These are phyloP conservation scores for Conomelus anceps DNA, from an alignment of 2,888 invertebrate species.

Conservation along the genomic window DNA sequence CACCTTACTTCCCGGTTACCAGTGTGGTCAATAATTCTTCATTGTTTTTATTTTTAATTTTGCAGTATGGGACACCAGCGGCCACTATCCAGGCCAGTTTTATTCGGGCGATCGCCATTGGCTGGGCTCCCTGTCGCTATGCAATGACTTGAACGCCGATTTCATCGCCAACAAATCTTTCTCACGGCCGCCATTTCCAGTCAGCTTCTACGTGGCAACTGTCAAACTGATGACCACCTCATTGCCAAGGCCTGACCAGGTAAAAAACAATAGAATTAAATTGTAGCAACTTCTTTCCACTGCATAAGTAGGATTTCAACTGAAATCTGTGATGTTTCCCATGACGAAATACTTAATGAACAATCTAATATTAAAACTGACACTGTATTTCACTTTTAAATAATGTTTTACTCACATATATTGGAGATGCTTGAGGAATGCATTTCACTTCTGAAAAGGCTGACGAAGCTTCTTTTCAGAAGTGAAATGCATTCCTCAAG, in stretches of 20 bases:
- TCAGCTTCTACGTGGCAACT: slow-evolving; percentile 59
- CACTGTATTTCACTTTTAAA: no score
- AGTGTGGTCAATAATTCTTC: no score
- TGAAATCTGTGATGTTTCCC: no score
- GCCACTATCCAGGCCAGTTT: slow-evolving; percentile 69
- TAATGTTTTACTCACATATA: no score
- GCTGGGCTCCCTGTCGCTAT: slow-evolving; percentile 67
- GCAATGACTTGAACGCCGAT: slow-evolving; percentile 42
- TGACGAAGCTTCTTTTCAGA: no score
- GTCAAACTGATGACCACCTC: slow-evolving; percentile 50
- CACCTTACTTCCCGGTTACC: no score
- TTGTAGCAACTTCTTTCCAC: neutral
- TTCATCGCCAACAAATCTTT: slow-evolving; percentile 33
- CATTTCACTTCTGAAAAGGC: no score
- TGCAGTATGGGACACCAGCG: slow-evolving; percentile 64
- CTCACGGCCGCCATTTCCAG: slow-evolving; percentile 54
- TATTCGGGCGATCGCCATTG: slow-evolving; percentile 78
- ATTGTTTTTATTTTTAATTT: slow-evolving; percentile 35
- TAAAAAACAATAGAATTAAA: neutral
- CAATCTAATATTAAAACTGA: no score
- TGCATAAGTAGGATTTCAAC: neutral
- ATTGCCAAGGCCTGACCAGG: slow-evolving; percentile 43
- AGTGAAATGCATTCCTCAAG: no score
- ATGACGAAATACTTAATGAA: no score
- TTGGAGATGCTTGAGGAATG: no score